Base-by-base conservation (phyloP, 1,140 invertebrate genomes). In the Leguminivora glycinivorella region DNA sequence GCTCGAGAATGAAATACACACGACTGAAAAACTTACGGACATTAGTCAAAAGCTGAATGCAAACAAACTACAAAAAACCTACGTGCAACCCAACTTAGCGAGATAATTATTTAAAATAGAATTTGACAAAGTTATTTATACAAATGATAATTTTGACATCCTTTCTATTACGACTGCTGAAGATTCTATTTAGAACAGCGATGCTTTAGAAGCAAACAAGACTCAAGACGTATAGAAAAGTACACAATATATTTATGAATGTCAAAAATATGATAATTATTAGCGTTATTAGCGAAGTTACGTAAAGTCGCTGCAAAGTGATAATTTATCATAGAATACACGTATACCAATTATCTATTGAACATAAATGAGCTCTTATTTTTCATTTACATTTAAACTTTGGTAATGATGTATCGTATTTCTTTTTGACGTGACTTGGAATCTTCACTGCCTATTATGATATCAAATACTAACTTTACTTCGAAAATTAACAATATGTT, bases 1-100 rank as follows among this genome's bases (percentile, higher is more conserved):
- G 47, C 47, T 63, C 71, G 72, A 79, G 68, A 81, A 80, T 78
- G 74, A 82, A 70, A 66, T 68, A 73, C 47, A 82, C 83, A 83
- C 82, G 81, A 85, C 77, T 78, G 75, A 80, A 81, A 82, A 83
- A 83, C 76, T 69, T 72, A 78, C 77, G 80, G 82, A 80, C 75
- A 74, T 80, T 83, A 76, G 78, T 77, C 79, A 80, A 72, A 69
- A 63, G 38, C 72, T 68, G 63, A 84, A 83, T 68, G 67, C 77
- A 75, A 78, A 82, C 79, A 75, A 69, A 43, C 38, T 31, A 71
- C 26, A 83, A 80, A 83, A 83, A 78, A 75, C 47, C 70, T 74
- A 79, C 83, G 80, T 83, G 84, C 79, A 76, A 76, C 74, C 72
- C 70, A 75, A 77, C 76, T 82, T 83, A 84, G 77, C 72, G 73